Evolutionary conservation across 1,140 invertebrate species (phyloP).

Genomic region (Tachypleus tridentatus): DNA sequence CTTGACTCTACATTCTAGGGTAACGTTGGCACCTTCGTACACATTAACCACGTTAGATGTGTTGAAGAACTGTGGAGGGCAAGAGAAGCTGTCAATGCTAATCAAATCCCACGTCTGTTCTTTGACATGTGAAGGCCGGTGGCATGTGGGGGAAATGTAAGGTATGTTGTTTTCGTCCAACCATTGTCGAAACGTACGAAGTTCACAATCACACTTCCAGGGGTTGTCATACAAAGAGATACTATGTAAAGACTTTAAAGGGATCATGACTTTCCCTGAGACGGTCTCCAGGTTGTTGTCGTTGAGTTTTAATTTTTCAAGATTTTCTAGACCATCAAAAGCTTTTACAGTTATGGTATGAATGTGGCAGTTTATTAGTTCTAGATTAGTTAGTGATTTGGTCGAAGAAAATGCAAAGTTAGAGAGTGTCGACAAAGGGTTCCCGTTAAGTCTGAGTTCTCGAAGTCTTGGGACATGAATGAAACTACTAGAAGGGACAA

Average conservation of each 20-base stretch:
- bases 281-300: slow-evolving; percentile 62
- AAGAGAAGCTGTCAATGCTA: slow-evolving; percentile 69
- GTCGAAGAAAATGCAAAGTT: slow-evolving; percentile 61
- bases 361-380: slow-evolving; percentile 65
- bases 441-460: slow-evolving; percentile 61
- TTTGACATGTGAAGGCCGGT: slow-evolving; percentile 40
- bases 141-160: slow-evolving; percentile 58
- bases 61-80: slow-evolving; percentile 64
- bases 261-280: slow-evolving; percentile 54
- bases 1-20: slow-evolving; percentile 63
- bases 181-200: slow-evolving; percentile 71
- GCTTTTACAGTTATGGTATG: slow-evolving; percentile 62
- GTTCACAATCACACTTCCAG: slow-evolving; percentile 77
- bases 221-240: slow-evolving; percentile 67
- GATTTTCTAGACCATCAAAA: slow-evolving; percentile 61
- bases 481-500: slow-evolving; percentile 62
- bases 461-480: slow-evolving; percentile 62
- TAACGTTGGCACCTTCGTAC: slow-evolving; percentile 66
- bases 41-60: slow-evolving; percentile 58
- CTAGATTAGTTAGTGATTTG: slow-evolving; percentile 58
- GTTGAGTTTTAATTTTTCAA: slow-evolving; percentile 71
- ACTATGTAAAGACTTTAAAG: slow-evolving; percentile 54
- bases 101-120: slow-evolving; percentile 41
- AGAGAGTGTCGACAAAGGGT: slow-evolving; percentile 58
- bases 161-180: slow-evolving; percentile 68